phyloP scores from a whole-genome alignment of 2,888 invertebrate genomes.

The Diploptera punctata region DNA sequence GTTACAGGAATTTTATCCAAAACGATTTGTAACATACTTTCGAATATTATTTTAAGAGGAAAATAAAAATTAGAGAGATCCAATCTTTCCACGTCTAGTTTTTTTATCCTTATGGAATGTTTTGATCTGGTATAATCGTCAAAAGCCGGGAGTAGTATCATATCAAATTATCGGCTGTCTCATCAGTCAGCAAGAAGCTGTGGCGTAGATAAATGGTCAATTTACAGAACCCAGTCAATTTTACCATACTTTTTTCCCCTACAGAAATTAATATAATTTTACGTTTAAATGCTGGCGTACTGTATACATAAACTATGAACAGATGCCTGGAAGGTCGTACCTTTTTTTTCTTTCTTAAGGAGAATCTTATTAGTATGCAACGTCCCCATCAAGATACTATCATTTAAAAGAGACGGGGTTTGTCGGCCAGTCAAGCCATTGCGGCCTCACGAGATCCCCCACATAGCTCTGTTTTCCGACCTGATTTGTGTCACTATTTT shows the following conservation, averaged over 20 bases:
- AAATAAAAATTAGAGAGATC: too few species aligned
- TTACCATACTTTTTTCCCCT: background rate
- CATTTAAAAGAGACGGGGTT: background rate
- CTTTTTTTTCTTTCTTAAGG: background rate
- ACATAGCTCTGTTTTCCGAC: background rate
- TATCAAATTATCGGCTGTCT: background rate
- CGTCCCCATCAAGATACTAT: constrained; percentile 9
- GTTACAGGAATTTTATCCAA: too few species aligned
- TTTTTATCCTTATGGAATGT: background rate
- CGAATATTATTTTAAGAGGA: too few species aligned
- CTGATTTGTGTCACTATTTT: too few species aligned
- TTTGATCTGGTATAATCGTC: background rate
- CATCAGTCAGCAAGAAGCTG: background rate
- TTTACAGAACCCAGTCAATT: constrained; percentile 1
- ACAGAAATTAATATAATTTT: constrained; percentile 14
- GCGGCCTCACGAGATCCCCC: background rate
- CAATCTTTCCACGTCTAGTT: background rate
- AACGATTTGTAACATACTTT: too few species aligned
- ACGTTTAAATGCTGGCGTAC: background rate
- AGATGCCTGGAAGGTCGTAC: background rate
- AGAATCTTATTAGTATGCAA: constrained; percentile 17
- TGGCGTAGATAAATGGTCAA: constrained; percentile 21
- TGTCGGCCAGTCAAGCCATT: background rate
- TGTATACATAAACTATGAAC: constrained; percentile 18
- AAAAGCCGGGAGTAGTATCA: background rate